Percentiles rank a stretch among this genome's conserved stretches.
Conservation (phyloP, 2,113 vertebrate species). For the Delphinapterus leucas region DNA sequence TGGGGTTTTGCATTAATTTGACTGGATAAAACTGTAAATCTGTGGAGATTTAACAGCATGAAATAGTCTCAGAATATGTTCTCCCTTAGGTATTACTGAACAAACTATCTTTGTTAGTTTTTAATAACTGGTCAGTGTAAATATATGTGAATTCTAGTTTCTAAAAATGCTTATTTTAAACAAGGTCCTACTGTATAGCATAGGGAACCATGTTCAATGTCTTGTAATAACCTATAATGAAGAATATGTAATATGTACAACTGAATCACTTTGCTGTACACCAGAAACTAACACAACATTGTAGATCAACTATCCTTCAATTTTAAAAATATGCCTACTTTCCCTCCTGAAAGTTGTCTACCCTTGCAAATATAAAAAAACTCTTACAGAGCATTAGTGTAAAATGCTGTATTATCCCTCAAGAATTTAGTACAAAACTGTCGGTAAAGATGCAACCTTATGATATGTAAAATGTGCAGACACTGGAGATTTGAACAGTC, state of each 20-base stretch:
- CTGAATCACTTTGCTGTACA: neutral
- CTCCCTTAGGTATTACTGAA: conserved; percentile 82
- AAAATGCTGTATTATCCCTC: neutral
- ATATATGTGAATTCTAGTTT: conserved; percentile 58
- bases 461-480: neutral
- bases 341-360: neutral
- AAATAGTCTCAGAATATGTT: conserved; percentile 93
- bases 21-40: conserved; percentile 99
- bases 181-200: neutral
- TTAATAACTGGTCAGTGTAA: conserved; percentile 72
- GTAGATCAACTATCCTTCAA: neutral
- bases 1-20: conserved; percentile 99
- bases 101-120: conserved; percentile 81
- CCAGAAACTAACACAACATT: neutral
- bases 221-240: neutral
- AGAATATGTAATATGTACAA: neutral
- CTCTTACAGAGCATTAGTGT: neutral
- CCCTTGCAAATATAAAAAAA: neutral
- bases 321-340: neutral
- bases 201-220: neutral
- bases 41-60: conserved; percentile 96
- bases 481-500: neutral
- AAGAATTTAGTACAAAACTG: neutral
- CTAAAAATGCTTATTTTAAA: conserved; percentile 28
- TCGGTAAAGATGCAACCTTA: neutral